Evolutionary conservation across 2,797 vertebrate species (phyloP), one percentile per base, ranked within the genome.

Genomic region (Lagocephalus sceleratus): DNA sequence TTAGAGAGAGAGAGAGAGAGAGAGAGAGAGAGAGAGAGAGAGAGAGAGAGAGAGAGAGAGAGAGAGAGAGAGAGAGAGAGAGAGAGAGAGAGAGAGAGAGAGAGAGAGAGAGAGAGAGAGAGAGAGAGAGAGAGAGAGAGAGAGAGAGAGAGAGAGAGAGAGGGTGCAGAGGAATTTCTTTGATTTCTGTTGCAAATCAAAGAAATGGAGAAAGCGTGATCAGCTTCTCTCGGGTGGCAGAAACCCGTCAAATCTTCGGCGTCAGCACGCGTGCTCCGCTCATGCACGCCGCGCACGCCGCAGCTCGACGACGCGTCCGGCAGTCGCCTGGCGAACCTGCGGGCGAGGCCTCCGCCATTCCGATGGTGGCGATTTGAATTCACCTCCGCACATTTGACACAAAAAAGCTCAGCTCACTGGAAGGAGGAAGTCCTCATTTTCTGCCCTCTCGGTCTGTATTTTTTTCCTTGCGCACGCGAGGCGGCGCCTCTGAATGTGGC

Each of bases 101-200:
- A 61, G 52, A 59, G 9, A 17, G 29, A 1, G 14, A 5, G 20
- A 22, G 19, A 6, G 5, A 12, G 20, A 5, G 2, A n/a, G 14
- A 45, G 47, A 26, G n/a, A 54, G 51, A 50, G 50, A 22, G 6
- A 40, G 15, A 40, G 16, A 17, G 16, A 8, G 5, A 14, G 11
- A 32, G 14, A 22, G n/a, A 8, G 6, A 20, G 17, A 16, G 1
- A 15, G 16, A 39, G 11, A 22, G 15, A 11, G 6, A 5, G 10
- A 14, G n/a, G n/a, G n/a, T 0, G 2, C 7, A 38, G 54, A 51
- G 6, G 25, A 44, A 56, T 71, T 76, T 64, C 75, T 76, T 64
- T 78, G 81, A 72, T 74, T 23, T 29, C 26, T 29, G 1, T 29
- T 29, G 26, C 26, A 11, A 29, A 29, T 7, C 32, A 47, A 3